Evolutionary conservation across 2,888 invertebrate genomes (phyloP), one percentile per base, ranked within the genome.

Genomic region (Tenthredo distinguenda): DNA sequence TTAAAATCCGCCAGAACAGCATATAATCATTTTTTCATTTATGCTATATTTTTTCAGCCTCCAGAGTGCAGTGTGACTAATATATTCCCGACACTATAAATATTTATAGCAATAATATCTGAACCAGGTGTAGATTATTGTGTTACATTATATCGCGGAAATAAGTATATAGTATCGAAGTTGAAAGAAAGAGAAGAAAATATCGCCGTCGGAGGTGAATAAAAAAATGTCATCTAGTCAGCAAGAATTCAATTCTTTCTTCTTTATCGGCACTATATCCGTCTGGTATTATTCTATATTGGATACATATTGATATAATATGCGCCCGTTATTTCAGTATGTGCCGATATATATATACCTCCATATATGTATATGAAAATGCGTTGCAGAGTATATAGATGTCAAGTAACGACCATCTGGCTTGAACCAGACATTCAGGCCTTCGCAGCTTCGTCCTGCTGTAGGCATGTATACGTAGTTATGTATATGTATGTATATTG

Each of bases 351-450:
- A 18, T 71, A 71, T 77, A 31, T 7, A 50, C 50, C 6, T 31
- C 15, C 18, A 18, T 31, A 12, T 76, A 18, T 43, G 12, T 72
- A 21, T 34, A 18, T 71, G 10, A 12, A 34, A 34, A 37, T 37
- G n/a, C 18, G 37, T 31, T n/a, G 37, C 34, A 71, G 6, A 37
- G 37, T 37, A 71, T 37, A 37, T 74, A 81, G 37, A 65, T 55
- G 47, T 50, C 77, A 55, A 77, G 77, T 55, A 77, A 50, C 18
- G 50, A 77, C 50, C 50, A 55, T 77, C 26, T 77, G 50, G 47
- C 55, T 34, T 9, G 18, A 77, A 77, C 55, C 77, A 55, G 77
- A 74, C 40, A 74, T 40, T 40, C 21, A 74, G 72, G 43, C 43
- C 72, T 43, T 40, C 12, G 47, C 72, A n/a, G 7, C 72, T 31